Percentiles rank a stretch among this genome's conserved stretches.
Evolutionary conservation across 2,888 invertebrate species (phyloP).

Genomic region (Dyspetes luteomarginatus): DNA sequence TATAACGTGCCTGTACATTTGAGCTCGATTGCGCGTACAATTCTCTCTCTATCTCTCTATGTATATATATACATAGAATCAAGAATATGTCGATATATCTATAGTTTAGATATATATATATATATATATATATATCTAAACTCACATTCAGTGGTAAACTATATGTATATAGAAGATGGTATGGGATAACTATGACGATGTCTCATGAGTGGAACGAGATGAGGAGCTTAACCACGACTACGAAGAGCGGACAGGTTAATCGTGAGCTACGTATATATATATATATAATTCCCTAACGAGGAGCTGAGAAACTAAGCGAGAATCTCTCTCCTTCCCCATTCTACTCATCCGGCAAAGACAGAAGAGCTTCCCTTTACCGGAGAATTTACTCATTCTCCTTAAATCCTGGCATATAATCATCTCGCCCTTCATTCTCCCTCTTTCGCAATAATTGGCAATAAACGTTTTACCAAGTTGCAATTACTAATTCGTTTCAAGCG

Average conservation of each 20-base stretch:
- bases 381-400: neutral
- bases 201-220: neutral
- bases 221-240: neutral
- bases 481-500: neutral
- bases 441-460: constrained; percentile 20
- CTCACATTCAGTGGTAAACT: neutral
- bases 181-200: neutral
- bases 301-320: constrained; percentile 24
- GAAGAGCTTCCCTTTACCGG: neutral
- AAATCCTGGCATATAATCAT: neutral
- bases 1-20: neutral
- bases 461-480: constrained; percentile 12
- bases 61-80: constrained; percentile 26
- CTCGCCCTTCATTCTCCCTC: constrained; percentile 1
- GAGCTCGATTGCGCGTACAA: constrained; percentile 17
- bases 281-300: constrained; percentile 38
- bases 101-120: constrained; percentile 25
- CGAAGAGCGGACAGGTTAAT: constrained; percentile 45
- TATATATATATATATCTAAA: constrained; percentile 17
- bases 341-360: constrained; percentile 16
- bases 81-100: too few relatives aligned
- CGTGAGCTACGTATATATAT: constrained; percentile 30
- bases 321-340: constrained; percentile 7
- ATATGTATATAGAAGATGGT: neutral
- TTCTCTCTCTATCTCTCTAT: constrained; percentile 22